Evolutionary conservation across 2,797 vertebrate genomes (phyloP), one percentile per base, ranked within the genome.

Genomic region (Chrysolophus pictus): DNA sequence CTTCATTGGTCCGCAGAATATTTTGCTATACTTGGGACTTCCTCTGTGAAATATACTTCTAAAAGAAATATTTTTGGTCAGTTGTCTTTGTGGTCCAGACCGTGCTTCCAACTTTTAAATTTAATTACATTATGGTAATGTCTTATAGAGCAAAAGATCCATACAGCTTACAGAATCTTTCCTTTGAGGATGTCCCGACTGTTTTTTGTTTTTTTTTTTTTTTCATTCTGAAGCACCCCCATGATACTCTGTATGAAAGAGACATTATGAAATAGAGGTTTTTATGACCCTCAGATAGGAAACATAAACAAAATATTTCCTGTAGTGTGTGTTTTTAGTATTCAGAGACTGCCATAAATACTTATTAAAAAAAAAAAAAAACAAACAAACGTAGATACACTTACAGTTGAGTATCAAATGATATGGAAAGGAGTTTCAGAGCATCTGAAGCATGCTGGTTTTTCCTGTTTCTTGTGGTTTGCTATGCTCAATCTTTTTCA

Each of bases 401-500:
- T 60, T 80, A 17, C 9, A 78, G 11, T 16, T 78, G 42, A 44
- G 11, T 44, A 6, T 65, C 31, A 70, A 78, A 84, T 41, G 13
- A 58, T 82, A 53, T 83, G 24, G 17, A 84, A 81, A 64, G 18
- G 3, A 55, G 4, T 49, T 86, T 41, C 49, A 84, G 33, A 68
- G 60, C 28, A 55, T 44, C 9, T 28, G 46, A 89, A 73, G 3
- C 3, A 14, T 55, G 9, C 2, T 9, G 56, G 1, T 13, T 85
- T 68, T 72, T 63, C 14, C 8, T 44, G 1, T 59, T 90, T 84
- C 49, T 69, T 56, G 37, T 53, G 11, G 37, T 62, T 84, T 76
- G 28, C 13, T 81, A 3, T 65, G 14, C 9, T 10, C 5, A 9
- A 0, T 1, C 67, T 84, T 93, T 11, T 60, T 88, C 0, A 28